These are phyloP conservation scores for Brenthis ino DNA, from an alignment of 2,888 invertebrate genomes.

Conservation along the genomic window DNA sequence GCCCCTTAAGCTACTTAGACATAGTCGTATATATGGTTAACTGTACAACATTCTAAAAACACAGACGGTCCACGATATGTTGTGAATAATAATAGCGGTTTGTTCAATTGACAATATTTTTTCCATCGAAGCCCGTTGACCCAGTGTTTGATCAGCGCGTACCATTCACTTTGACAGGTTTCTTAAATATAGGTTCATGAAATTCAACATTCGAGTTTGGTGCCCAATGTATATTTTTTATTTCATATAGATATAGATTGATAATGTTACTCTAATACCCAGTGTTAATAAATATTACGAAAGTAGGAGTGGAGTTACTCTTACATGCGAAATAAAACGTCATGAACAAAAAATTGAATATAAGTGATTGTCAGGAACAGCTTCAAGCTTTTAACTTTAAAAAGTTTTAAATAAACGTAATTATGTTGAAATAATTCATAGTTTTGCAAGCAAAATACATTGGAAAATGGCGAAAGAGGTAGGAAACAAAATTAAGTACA, in stretches of 20 bases:
- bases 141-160: slow-evolving; percentile 34
- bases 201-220: slow-evolving; percentile 43
- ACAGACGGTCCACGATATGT: slow-evolving; percentile 36
- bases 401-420: no score
- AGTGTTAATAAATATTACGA: neutral
- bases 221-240: slow-evolving; percentile 30
- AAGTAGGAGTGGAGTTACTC: neutral
- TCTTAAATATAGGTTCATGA: slow-evolving; percentile 45
- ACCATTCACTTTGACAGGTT: slow-evolving; percentile 47
- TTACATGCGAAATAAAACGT: neutral
- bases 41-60: slow-evolving; percentile 53
- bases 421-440: no score
- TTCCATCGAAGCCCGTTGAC: slow-evolving; percentile 32
- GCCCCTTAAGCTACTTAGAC: slow-evolving; percentile 40
- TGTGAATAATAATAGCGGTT: slow-evolving; percentile 42
- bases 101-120: slow-evolving; percentile 40
- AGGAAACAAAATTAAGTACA: neutral
- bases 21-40: slow-evolving; percentile 46
- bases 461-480: no score
- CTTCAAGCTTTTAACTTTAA: neutral
- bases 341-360: neutral
- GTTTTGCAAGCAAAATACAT: no score
- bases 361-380: neutral
- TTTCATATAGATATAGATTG: slow-evolving; percentile 17
- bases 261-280: slow-evolving; percentile 11